These are phyloP conservation scores for Drosophila mimica DNA, from an alignment of 2,888 invertebrate genomes.

Conservation along the genomic window DNA sequence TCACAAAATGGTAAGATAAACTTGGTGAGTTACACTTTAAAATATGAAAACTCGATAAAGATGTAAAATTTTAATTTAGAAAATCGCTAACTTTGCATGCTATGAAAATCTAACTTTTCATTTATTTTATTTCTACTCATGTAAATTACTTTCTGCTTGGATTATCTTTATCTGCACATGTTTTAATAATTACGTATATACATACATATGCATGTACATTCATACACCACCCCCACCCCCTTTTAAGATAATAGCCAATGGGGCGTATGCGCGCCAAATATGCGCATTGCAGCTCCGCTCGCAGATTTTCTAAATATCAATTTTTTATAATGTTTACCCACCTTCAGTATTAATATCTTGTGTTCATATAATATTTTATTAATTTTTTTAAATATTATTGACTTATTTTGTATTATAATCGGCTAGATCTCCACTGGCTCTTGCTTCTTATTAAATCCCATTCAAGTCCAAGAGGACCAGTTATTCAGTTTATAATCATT, in stretches of 20 bases:
- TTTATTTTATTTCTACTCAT: neutral
- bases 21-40: constrained; percentile 5
- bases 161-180: neutral
- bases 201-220: neutral
- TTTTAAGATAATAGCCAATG: constrained; percentile 31
- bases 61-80: neutral
- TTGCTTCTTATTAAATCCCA: constrained; percentile 49
- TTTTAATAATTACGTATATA: neutral
- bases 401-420: neutral
- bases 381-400: neutral
- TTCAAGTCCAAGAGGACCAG: constrained; percentile 24
- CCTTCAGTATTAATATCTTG: neutral
- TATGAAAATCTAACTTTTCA: rapidly evolving
- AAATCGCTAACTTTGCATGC: neutral
- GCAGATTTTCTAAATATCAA: neutral
- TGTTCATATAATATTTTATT: neutral
- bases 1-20: neutral
- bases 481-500: constrained; percentile 37
- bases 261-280: constrained; percentile 66
- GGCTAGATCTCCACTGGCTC: constrained; percentile 18
- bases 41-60: neutral
- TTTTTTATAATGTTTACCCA: neutral
- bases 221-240: neutral
- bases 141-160: neutral
- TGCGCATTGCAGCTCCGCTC: constrained; percentile 36